Percentiles rank a stretch among this genome's conserved stretches.
phyloP scores from a whole-genome alignment of 2,888 invertebrate genomes.

The Hermaeophaga mercurialis region DNA sequence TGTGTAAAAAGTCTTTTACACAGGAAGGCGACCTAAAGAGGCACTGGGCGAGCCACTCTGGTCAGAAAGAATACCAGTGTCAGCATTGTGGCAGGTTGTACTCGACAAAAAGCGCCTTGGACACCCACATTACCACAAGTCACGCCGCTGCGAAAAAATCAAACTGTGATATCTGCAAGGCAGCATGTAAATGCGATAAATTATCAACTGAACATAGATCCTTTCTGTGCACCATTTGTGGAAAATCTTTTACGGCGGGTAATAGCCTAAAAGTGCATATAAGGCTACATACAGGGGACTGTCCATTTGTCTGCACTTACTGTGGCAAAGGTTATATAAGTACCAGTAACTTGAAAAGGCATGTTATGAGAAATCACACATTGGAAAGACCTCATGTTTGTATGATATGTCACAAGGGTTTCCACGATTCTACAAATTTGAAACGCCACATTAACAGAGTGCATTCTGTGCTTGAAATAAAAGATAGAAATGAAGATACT shows the following conservation, averaged over 20 bases:
- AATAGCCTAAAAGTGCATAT: conserved; percentile 38
- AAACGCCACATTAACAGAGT: conserved; percentile 31
- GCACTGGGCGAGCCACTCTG: conserved; percentile 26
- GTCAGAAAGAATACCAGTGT: conserved; percentile 32
- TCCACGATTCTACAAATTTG: conserved; percentile 29
- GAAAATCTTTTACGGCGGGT: conserved; percentile 43
- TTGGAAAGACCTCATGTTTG: conserved; percentile 29
- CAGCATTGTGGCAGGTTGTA: conserved; percentile 35
- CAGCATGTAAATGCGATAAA: not conserved
- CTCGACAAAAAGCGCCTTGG: conserved; percentile 28
- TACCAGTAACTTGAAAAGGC: conserved; percentile 27
- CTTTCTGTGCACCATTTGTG: conserved; percentile 38
- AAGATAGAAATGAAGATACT: not conserved
- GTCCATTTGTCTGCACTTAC: conserved; percentile 28
- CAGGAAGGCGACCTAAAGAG: conserved; percentile 35
- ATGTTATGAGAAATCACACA: conserved; percentile 30
- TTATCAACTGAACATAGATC: not conserved
- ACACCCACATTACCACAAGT: conserved; percentile 25
- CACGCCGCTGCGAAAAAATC: conserved; percentile 10
- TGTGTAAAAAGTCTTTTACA: conserved; percentile 33
- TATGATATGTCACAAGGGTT: conserved; percentile 31
- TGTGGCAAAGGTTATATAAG: conserved; percentile 27
- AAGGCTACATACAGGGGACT: conserved; percentile 31
- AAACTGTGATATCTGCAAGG: not conserved
- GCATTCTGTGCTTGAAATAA: conserved; percentile 28